phyloP scores from a whole-genome alignment of 2,888 invertebrate genomes.

The Brachypalpus laphriformis region DNA sequence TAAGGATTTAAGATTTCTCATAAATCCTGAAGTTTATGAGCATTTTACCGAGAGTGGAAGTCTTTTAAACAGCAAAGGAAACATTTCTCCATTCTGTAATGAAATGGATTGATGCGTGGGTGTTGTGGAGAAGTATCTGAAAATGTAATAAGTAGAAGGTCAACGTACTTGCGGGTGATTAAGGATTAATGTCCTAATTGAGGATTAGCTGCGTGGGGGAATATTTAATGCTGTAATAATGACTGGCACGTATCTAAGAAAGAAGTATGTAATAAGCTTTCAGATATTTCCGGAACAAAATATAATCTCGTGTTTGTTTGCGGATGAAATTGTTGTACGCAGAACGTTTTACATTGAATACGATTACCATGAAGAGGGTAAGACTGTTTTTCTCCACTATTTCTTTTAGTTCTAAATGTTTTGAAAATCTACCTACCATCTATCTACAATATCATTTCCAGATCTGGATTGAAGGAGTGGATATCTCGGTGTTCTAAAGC shows the following conservation, averaged over 20 bases:
- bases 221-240: conserved; percentile 12
- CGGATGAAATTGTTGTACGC: too few relatives aligned
- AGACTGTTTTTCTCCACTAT: too few relatives aligned
- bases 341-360: too few relatives aligned
- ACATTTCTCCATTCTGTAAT: background rate
- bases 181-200: conserved; percentile 32
- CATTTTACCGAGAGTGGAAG: conserved; percentile 28
- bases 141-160: conserved; percentile 11
- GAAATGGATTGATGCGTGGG: background rate
- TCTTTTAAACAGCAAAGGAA: conserved; percentile 10
- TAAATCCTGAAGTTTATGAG: conserved; percentile 59
- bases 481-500: too few relatives aligned
- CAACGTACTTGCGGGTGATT: conserved; percentile 11
- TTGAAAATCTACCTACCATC: too few relatives aligned
- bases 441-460: too few relatives aligned
- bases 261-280: background rate
- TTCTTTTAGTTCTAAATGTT: too few relatives aligned
- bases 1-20: conserved; percentile 49
- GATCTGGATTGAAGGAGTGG: too few relatives aligned
- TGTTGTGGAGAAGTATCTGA: background rate
- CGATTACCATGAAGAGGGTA: too few relatives aligned
- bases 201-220: conserved; percentile 7
- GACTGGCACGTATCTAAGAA: background rate
- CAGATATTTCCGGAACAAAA: too few relatives aligned
- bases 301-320: too few relatives aligned